A percentile compares a stretch with the other conserved stretches of the same genome.
phyloP scores from a whole-genome alignment of 2,113 vertebrate genomes.

The Aptenodytes forsteri region DNA sequence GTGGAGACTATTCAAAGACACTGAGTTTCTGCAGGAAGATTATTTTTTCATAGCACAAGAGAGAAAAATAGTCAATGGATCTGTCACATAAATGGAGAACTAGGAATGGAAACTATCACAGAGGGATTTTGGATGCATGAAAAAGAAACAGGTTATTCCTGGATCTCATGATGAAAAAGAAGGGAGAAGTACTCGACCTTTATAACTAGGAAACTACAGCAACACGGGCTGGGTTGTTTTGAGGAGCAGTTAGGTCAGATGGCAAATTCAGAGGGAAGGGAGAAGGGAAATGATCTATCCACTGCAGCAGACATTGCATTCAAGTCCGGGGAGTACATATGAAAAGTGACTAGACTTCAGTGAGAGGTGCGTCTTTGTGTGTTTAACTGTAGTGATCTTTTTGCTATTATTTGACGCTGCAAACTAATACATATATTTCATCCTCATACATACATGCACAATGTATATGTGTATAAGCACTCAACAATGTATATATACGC shows the following conservation, averaged over 20 bases:
- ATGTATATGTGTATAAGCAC: fast-evolving
- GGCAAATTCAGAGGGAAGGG: neutral
- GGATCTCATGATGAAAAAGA: neutral
- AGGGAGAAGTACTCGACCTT: neutral
- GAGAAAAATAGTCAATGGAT: neutral
- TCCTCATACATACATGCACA: neutral
- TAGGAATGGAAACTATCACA: neutral
- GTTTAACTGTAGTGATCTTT: neutral
- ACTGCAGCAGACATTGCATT: neutral
- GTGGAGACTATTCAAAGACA: neutral
- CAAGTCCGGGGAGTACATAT: neutral
- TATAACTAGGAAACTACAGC: neutral
- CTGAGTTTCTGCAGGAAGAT: neutral
- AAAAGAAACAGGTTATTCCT: neutral
- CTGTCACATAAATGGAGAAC: neutral
- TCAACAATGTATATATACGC: neutral
- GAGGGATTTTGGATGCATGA: neutral
- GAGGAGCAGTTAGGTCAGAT: neutral
- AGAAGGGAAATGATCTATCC: neutral
- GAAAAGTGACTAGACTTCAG: neutral
- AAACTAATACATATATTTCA: neutral
- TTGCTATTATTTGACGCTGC: neutral
- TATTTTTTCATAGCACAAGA: neutral
- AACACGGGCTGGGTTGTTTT: neutral
- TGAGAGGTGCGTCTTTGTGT: neutral